These are phyloP conservation scores for Unio pictorum DNA, from an alignment of 2,888 invertebrate genomes.

Conservation along the genomic window DNA sequence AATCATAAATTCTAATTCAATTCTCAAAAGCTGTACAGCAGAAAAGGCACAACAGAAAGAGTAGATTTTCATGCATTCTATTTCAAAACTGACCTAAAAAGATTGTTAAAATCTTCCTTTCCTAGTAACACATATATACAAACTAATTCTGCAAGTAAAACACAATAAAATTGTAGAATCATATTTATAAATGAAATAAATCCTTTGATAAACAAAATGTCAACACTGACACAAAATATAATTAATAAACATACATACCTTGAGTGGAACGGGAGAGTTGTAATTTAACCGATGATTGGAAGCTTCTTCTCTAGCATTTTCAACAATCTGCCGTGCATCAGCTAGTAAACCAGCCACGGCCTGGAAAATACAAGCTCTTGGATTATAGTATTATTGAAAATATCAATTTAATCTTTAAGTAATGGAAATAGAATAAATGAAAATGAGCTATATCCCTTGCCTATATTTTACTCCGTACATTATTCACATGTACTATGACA, in stretches of 20 bases:
- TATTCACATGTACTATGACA: background rate
- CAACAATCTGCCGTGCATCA: slow-evolving; percentile 93
- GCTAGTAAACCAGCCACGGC: slow-evolving; percentile 93
- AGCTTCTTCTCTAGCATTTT: slow-evolving; percentile 94
- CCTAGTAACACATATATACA: too few relatives aligned
- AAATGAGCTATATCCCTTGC: background rate
- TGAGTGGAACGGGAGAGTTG: slow-evolving; percentile 88
- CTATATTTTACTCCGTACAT: background rate
- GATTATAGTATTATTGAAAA: background rate
- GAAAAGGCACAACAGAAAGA: too few relatives aligned
- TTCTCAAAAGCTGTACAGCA: too few relatives aligned
- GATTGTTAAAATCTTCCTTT: too few relatives aligned
- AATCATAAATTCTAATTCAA: too few relatives aligned
- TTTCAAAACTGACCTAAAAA: too few relatives aligned
- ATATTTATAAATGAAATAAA: background rate
- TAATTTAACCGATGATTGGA: slow-evolving; percentile 92
- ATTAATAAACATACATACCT: slow-evolving; percentile 71
- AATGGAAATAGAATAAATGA: background rate
- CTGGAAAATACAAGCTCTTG: slow-evolving; percentile 62
- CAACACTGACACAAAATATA: background rate
- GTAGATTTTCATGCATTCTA: too few relatives aligned
- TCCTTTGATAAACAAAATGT: background rate
- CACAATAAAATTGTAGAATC: background rate
- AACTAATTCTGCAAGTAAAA: background rate
- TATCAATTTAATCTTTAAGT: background rate